phyloP scores from a whole-genome alignment of 2,888 invertebrate species.

The Coelinius sp. region DNA sequence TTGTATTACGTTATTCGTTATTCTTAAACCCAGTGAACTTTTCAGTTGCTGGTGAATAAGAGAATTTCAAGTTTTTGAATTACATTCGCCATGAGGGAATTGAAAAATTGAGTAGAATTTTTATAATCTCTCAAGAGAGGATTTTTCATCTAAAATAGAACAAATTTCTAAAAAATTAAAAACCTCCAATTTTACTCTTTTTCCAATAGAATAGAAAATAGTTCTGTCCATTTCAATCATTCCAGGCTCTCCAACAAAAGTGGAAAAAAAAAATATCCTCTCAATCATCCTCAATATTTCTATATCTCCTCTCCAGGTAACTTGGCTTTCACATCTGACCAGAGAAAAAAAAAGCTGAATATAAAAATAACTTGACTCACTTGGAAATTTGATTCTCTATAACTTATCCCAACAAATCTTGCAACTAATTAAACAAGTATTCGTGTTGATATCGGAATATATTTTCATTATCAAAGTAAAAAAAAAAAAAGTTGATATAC shows the following conservation, averaged over 20 bases:
- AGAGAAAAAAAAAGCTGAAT: neutral
- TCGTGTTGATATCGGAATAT: neutral
- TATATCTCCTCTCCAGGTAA: neutral
- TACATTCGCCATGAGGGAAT: neutral
- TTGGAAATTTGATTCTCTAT: neutral
- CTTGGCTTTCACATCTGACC: neutral
- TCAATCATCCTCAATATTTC: neutral
- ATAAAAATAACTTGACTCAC: neutral
- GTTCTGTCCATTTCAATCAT: no score
- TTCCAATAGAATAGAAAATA: no score
- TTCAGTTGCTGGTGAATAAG: neutral
- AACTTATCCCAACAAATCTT: neutral
- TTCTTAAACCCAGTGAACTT: neutral
- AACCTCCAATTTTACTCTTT: no score
- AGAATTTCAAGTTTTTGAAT: neutral
- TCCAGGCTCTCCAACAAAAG: no score
- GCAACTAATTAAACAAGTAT: slow-evolving; percentile 10
- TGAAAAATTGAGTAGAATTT: no score
- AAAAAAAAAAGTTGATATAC: neutral
- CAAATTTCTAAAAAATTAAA: no score
- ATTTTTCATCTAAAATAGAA: no score
- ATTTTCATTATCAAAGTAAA: neutral
- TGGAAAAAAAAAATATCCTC: no score
- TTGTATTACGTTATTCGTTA: neutral
- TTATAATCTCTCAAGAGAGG: no score